A percentile compares a stretch with the other conserved stretches of the same genome.
phyloP scores from a whole-genome alignment of 2,113 vertebrate genomes.

The Pollimyrus isidori region DNA sequence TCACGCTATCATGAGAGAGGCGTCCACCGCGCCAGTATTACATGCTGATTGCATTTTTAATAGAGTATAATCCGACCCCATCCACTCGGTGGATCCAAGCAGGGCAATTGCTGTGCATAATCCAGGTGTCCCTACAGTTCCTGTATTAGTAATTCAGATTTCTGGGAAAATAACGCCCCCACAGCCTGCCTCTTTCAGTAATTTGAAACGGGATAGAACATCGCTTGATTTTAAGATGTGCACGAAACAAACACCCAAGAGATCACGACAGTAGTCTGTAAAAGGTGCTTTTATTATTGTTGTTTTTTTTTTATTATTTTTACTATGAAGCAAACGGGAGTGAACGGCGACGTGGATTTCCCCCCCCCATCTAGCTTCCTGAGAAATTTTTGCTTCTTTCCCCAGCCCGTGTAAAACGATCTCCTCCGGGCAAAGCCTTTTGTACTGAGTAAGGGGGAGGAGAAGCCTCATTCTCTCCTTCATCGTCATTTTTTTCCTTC shows the following conservation, averaged over 20 bases:
- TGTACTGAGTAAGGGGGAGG: slow-evolving; percentile 38
- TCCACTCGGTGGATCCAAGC: background rate
- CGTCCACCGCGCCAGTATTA: background rate
- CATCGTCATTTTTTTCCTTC: slow-evolving; percentile 3
- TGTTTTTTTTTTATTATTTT: background rate
- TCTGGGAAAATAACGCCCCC: slow-evolving; percentile 24
- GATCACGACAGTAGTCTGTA: background rate
- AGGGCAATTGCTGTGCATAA: background rate
- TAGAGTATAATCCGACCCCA: background rate
- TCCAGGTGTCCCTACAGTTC: background rate
- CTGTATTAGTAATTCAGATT: slow-evolving; percentile 25
- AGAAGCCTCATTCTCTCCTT: slow-evolving; percentile 30
- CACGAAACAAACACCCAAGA: background rate
- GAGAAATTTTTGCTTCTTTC: background rate
- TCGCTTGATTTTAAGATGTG: slow-evolving; percentile 26
- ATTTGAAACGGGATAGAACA: slow-evolving; percentile 35
- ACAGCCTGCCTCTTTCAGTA: slow-evolving; percentile 25
- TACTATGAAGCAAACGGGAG: background rate
- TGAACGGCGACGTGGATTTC: background rate
- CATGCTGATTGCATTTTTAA: background rate
- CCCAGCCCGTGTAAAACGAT: slow-evolving; percentile 20
- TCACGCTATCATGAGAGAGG: background rate
- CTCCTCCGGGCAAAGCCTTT: slow-evolving; percentile 23
- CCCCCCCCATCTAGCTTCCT: background rate
- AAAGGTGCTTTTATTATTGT: background rate